A percentile compares a stretch with the other conserved stretches of the same genome.
phyloP scores from a whole-genome alignment of 2,888 invertebrate species.

The Ophraella communa region DNA sequence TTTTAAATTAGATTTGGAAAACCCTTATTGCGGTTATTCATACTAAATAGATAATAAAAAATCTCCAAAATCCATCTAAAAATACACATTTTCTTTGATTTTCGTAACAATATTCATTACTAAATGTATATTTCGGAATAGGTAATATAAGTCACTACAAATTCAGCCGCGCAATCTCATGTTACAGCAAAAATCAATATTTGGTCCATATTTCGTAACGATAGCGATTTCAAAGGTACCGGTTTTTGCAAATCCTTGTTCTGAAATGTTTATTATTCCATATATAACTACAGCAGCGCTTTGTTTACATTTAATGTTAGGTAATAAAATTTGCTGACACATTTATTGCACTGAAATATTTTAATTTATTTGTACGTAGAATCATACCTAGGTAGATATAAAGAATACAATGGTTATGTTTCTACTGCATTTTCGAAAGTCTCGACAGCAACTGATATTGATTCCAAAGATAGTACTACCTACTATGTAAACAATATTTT shows the following conservation, averaged over 20 bases:
- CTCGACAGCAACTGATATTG: neutral
- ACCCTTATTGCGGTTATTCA: too few species aligned
- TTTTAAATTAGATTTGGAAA: neutral
- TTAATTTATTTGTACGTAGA: neutral
- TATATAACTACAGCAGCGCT: neutral
- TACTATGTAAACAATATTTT: too few species aligned
- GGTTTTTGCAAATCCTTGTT: neutral
- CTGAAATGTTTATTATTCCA: neutral
- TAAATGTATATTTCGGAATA: neutral
- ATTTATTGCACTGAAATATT: neutral
- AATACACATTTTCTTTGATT: neutral
- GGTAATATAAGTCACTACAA: neutral
- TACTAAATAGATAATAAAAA: neutral
- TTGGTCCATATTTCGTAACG: slow-evolving; percentile 4
- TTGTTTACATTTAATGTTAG: neutral
- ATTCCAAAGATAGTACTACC: too few species aligned
- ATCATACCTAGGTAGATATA: too few species aligned
- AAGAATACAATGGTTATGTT: too few species aligned
- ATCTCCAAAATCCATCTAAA: neutral
- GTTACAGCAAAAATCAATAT: slow-evolving; percentile 7
- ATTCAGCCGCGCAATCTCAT: slow-evolving; percentile 6
- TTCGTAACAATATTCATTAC: neutral
- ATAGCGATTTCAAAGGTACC: neutral
- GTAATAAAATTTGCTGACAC: neutral
- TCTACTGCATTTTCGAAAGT: neutral